These are phyloP conservation scores for Turritopsis dohrnii DNA, from an alignment of 30 jellyfish, hydroid and myxozoan genomes.

Conservation along the genomic window DNA sequence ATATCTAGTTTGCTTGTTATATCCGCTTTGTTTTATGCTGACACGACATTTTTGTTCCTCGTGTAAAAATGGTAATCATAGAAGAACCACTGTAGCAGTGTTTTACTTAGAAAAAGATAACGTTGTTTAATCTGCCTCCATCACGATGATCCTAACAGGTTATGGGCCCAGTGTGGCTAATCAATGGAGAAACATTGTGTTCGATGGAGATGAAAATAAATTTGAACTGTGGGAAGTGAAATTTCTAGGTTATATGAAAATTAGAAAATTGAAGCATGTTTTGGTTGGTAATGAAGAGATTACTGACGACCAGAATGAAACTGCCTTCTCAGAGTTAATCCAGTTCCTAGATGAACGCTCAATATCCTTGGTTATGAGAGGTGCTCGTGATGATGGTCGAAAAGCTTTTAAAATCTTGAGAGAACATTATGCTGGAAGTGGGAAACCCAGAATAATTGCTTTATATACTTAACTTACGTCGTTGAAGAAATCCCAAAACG, in stretches of 20 bases:
- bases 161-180: constrained; percentile 39
- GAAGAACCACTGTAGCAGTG: no score
- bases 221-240: no score
- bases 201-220: constrained; percentile 41
- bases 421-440: constrained; percentile 43
- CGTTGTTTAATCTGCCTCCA: constrained; percentile 4
- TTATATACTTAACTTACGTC: constrained; percentile 20
- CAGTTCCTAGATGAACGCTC: constrained; percentile 30
- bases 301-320: constrained; percentile 26
- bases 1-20: background rate
- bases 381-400: constrained; percentile 22
- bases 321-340: constrained; percentile 27
- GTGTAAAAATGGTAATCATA: no score
- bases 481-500: constrained; percentile 14
- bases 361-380: constrained; percentile 21
- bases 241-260: constrained; percentile 32
- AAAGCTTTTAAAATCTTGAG: constrained; percentile 30
- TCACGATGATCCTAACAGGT: constrained; percentile 25
- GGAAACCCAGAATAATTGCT: constrained; percentile 29
- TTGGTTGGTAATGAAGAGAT: constrained; percentile 24
- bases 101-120: no score
- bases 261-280: constrained; percentile 26
- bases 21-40: background rate
- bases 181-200: constrained; percentile 29
- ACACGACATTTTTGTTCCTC: background rate